Evolutionary conservation across 1,140 invertebrate species (phyloP).

Genomic region (Eumeta japonica): DNA sequence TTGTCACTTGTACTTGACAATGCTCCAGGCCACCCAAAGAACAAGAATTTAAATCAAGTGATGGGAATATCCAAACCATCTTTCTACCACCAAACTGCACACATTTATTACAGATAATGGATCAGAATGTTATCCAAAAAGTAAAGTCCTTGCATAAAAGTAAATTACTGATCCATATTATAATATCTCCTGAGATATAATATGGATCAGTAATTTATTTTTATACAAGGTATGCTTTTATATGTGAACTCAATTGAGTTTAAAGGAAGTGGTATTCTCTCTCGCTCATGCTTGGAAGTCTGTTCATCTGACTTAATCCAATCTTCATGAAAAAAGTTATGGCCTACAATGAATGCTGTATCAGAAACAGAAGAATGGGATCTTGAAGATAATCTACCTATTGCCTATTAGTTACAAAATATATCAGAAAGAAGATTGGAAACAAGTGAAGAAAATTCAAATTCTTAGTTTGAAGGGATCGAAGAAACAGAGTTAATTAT

Average conservation of each 20-base stretch:
- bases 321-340: constrained; percentile 27
- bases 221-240: no score
- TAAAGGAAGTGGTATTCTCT: constrained; percentile 25
- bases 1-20: constrained; percentile 22
- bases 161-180: constrained; percentile 17
- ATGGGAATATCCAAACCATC: constrained; percentile 29
- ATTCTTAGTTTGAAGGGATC: constrained; percentile 17
- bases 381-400: constrained; percentile 17
- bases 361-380: constrained; percentile 20
- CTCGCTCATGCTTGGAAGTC: constrained; percentile 25
- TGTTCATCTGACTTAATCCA: constrained; percentile 18
- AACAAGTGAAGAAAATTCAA: constrained; percentile 16
- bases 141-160: constrained; percentile 17
- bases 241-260: constrained; percentile 21
- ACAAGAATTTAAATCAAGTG: constrained; percentile 15
- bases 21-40: constrained; percentile 14
- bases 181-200: constrained; percentile 17
- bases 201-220: constrained; percentile 29
- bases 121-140: constrained; percentile 34
- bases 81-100: constrained; percentile 51
- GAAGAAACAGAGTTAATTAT: constrained; percentile 17
- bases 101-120: constrained; percentile 47
- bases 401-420: constrained; percentile 15
- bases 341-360: constrained; percentile 16
- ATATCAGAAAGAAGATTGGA: constrained; percentile 17